phyloP scores from a whole-genome alignment of 2,888 invertebrate species.

The Eutolmus rufibarbis region DNA sequence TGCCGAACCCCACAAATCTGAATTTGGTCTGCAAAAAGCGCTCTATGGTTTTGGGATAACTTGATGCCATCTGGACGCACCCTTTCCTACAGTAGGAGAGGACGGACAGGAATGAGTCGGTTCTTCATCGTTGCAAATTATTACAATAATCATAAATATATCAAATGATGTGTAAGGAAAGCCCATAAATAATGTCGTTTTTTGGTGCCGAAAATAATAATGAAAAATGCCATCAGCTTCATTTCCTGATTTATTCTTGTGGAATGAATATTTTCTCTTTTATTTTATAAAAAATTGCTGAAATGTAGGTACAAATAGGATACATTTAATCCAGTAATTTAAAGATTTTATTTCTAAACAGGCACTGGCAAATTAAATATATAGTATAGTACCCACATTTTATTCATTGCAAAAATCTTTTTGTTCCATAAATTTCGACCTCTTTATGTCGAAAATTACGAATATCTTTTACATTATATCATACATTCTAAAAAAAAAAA shows the following conservation, averaged over 20 bases:
- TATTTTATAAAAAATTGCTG: too few species aligned
- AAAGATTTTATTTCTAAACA: too few species aligned
- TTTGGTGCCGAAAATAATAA: neutral
- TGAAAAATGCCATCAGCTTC: neutral
- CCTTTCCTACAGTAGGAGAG: neutral
- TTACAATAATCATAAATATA: neutral
- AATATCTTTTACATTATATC: too few species aligned
- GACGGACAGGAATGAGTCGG: neutral
- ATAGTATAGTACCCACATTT: too few species aligned
- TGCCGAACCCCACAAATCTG: neutral
- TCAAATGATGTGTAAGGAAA: neutral
- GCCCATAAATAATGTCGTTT: neutral
- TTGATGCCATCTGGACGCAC: neutral
- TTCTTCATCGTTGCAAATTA: neutral
- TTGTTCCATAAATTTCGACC: too few species aligned
- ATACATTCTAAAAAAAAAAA: too few species aligned
- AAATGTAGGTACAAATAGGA: too few species aligned
- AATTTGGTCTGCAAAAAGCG: neutral
- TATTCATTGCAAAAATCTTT: too few species aligned
- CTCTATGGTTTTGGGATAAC: neutral
- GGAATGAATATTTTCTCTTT: neutral
- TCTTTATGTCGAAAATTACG: too few species aligned
- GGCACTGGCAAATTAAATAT: neutral
- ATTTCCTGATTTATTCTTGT: neutral
- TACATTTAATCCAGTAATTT: too few species aligned